These are phyloP conservation scores for Manis pentadactyla DNA, from an alignment of 2,797 vertebrate species.

Conservation along the genomic window DNA sequence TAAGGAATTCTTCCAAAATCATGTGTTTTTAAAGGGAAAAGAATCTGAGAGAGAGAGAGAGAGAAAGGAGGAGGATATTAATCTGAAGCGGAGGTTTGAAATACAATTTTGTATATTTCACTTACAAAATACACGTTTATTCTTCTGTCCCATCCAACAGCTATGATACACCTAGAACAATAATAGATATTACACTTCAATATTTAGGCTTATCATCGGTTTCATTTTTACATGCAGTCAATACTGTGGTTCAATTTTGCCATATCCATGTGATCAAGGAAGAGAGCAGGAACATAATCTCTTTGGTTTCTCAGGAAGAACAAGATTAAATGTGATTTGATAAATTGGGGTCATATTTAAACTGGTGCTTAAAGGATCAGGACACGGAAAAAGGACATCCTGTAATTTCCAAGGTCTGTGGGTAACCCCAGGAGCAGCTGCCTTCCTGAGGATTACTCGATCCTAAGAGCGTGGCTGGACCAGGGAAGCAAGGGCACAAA, in stretches of 20 bases:
- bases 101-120: constrained; percentile 60
- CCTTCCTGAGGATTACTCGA: not conserved
- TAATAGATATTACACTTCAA: not conserved
- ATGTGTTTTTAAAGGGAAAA: not conserved
- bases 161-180: constrained; percentile 87
- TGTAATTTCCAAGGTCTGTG: not conserved
- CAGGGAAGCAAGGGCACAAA: not conserved
- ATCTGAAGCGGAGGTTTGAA: not conserved
- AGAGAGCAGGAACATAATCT: not conserved
- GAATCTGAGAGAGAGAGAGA: not conserved
- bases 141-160: constrained; percentile 89
- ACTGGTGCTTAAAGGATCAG: not conserved
- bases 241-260: not conserved
- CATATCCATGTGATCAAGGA: not conserved
- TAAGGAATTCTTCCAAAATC: not conserved
- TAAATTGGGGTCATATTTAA: not conserved
- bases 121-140: constrained; percentile 90
- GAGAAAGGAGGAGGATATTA: not conserved
- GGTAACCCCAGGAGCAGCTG: not conserved
- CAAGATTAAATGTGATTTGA: not conserved
- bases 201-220: not conserved
- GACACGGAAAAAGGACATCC: not conserved
- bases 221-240: not conserved
- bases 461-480: not conserved
- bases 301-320: not conserved